Conservation (phyloP, 2,113 vertebrate species). For the Ornithorhynchus anatinus region DNA sequence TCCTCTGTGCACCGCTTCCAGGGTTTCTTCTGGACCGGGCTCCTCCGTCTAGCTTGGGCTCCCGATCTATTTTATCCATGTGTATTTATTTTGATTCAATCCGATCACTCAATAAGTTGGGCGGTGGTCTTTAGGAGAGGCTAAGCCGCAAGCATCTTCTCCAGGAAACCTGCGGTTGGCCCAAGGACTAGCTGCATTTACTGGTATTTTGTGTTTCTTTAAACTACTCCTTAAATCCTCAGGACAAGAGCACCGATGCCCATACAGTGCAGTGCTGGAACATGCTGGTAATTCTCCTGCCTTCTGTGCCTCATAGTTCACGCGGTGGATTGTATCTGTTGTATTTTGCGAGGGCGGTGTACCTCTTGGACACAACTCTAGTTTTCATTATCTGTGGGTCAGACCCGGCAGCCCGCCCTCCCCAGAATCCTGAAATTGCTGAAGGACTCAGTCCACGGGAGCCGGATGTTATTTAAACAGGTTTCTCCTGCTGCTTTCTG, state of each 20-base stretch:
- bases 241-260: conserved; percentile 13
- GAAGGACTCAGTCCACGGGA: not conserved
- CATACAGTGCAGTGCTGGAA: not conserved
- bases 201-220: conserved; percentile 7
- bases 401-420: not conserved
- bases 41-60: not conserved
- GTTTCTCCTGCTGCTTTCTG: conserved; percentile 7
- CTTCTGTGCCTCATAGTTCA: not conserved
- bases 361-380: not conserved
- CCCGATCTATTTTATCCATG: not conserved
- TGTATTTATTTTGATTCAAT: conserved; percentile 16
- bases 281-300: conserved; percentile 8
- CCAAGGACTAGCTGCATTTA: not conserved
- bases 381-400: not conserved
- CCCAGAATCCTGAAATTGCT: not conserved
- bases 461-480: conserved; percentile 16
- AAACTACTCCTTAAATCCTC: conserved; percentile 19
- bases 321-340: not conserved
- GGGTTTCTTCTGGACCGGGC: not conserved
- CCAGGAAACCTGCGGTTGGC: not conserved
- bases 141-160: not conserved
- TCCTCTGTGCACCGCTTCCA: not conserved
- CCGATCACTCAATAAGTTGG: conserved; percentile 37
- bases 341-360: conserved; percentile 4
- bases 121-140: conserved; percentile 16